A percentile compares a stretch with the other conserved stretches of the same genome.
Evolutionary conservation across 2,113 vertebrate species (phyloP).

Genomic region (Corythornis vintsioides): DNA sequence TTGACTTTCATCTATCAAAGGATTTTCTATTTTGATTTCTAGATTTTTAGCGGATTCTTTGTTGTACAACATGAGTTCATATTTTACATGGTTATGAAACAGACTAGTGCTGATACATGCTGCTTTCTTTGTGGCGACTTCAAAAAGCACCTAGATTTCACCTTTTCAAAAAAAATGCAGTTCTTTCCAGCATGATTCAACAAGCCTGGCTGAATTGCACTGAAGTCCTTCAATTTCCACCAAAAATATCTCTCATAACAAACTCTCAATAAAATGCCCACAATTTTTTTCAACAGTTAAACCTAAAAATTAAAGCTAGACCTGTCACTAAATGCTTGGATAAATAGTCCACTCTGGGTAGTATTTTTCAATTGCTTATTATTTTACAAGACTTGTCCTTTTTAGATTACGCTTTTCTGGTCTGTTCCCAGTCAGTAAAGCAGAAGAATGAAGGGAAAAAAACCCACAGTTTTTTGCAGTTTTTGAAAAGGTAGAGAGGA

Average conservation of each 20-base stretch:
- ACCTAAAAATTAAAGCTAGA: neutral
- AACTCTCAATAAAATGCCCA: neutral
- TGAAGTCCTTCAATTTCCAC: neutral
- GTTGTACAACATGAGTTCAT: neutral
- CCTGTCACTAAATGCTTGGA: neutral
- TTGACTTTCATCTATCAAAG: neutral
- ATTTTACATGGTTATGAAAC: constrained; percentile 11
- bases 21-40: constrained; percentile 10
- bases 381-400: neutral
- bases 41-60: constrained; percentile 11
- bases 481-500: neutral
- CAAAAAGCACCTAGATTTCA: neutral
- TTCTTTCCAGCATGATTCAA: neutral
- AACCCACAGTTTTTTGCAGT: neutral
- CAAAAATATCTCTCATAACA: neutral
- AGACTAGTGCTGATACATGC: neutral
- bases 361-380: neutral
- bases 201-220: too few species aligned
- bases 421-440: neutral
- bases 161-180: neutral
- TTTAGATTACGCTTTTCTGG: neutral
- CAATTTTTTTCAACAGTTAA: neutral
- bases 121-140: neutral
- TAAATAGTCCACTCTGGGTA: neutral
- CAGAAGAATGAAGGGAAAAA: neutral